phyloP scores from a whole-genome alignment of 2,888 invertebrate species.

The Sericinus montela region DNA sequence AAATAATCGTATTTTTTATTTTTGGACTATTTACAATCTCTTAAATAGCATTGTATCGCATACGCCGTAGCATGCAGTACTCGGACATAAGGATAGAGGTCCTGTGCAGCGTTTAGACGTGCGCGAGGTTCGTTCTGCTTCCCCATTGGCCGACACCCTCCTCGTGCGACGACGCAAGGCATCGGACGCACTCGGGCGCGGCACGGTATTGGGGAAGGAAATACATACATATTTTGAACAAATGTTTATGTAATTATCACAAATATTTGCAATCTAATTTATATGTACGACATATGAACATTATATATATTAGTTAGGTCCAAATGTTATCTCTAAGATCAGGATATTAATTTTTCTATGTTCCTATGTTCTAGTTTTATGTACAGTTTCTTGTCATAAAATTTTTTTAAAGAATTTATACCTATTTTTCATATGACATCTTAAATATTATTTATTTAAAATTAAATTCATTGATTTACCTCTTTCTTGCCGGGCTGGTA shows the following conservation, averaged over 20 bases:
- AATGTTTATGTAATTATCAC: too few species aligned
- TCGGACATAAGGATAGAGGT: slow-evolving; percentile 90
- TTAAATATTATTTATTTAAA: too few species aligned
- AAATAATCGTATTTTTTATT: too few species aligned
- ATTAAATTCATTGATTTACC: slow-evolving; percentile 32
- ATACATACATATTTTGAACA: neutral
- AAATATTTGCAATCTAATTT: too few species aligned
- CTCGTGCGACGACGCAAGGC: slow-evolving; percentile 60
- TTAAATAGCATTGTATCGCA: slow-evolving; percentile 56
- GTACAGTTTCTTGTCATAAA: too few species aligned
- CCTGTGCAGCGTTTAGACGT: slow-evolving; percentile 84
- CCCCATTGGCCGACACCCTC: slow-evolving; percentile 64
- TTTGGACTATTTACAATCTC: neutral
- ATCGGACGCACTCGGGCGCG: slow-evolving; percentile 47
- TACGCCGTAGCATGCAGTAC: slow-evolving; percentile 81
- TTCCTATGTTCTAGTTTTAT: too few species aligned
- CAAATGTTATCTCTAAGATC: too few species aligned
- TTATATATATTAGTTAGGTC: too few species aligned
- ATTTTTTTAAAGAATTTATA: too few species aligned
- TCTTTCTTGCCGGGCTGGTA: slow-evolving; percentile 99
- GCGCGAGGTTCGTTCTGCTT: slow-evolving; percentile 72
- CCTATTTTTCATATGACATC: too few species aligned
- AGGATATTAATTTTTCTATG: too few species aligned
- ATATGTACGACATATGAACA: too few species aligned
- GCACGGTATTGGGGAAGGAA: slow-evolving; percentile 47